A percentile compares a stretch with the other conserved stretches of the same genome.
phyloP scores from a whole-genome alignment of 2,888 invertebrate genomes.

The Barypeithes pellucidus region DNA sequence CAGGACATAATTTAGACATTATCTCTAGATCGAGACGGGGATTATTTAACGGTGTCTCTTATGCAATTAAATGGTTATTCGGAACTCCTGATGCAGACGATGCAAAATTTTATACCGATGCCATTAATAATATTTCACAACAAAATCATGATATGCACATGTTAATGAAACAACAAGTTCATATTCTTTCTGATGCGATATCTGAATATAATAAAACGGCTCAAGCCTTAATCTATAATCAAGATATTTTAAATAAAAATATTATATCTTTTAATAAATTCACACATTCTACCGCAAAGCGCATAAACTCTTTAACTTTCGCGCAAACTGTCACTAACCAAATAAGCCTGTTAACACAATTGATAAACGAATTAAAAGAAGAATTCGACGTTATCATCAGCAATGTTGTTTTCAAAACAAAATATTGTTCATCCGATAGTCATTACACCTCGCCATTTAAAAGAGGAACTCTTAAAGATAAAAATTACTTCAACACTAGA shows the following conservation, averaged over 20 bases:
- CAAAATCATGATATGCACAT: conserved; percentile 44
- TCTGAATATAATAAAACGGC: conserved; percentile 56
- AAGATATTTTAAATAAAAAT: conserved; percentile 52
- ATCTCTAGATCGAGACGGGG: conserved; percentile 15
- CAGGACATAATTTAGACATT: conserved; percentile 28
- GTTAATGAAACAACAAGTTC: conserved; percentile 57
- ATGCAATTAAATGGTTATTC: conserved; percentile 49
- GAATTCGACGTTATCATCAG: conserved; percentile 48
- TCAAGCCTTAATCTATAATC: conserved; percentile 48
- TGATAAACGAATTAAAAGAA: conserved; percentile 51
- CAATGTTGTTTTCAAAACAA: conserved; percentile 55
- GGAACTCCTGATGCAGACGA: conserved; percentile 52
- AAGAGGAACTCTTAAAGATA: conserved; percentile 33
- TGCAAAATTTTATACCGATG: conserved; percentile 43
- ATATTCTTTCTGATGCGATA: conserved; percentile 54
- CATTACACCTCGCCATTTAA: conserved; percentile 49
- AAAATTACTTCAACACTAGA: conserved; percentile 42
- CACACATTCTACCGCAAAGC: conserved; percentile 17
- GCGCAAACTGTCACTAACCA: conserved; percentile 50
- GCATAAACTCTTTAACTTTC: conserved; percentile 25
- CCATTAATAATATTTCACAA: conserved; percentile 39
- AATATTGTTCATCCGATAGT: conserved; percentile 53
- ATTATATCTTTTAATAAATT: conserved; percentile 54
- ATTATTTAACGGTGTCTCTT: conserved; percentile 39
- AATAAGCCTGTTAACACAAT: conserved; percentile 48